These are phyloP conservation scores for Falco biarmicus DNA, from an alignment of 2,797 vertebrate genomes.

Conservation along the genomic window DNA sequence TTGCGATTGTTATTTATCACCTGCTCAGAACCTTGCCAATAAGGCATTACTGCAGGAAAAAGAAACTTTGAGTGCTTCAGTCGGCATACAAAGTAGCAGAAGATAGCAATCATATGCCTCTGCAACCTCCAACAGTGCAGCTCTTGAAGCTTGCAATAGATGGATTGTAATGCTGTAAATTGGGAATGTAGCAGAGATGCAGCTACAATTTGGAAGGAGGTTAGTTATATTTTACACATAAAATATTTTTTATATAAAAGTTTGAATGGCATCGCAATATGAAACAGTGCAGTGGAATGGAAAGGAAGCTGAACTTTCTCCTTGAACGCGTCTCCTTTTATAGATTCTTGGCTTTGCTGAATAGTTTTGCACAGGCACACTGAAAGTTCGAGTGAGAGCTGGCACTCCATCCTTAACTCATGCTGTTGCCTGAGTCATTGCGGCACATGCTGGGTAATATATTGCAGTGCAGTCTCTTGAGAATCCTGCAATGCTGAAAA, in stretches of 20 bases:
- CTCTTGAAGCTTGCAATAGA: not conserved
- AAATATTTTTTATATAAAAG: not conserved
- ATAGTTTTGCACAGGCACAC: conserved; percentile 10
- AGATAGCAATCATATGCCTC: not conserved
- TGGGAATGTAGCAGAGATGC: not conserved
- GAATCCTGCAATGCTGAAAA: conserved; percentile 38
- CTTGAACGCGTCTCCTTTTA: conserved; percentile 22
- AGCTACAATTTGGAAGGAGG: not conserved
- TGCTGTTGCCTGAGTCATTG: conserved; percentile 56
- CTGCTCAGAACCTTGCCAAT: not conserved
- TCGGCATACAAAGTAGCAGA: not conserved
- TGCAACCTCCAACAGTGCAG: not conserved
- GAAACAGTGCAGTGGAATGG: not conserved
- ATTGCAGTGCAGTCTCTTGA: conserved; percentile 23
- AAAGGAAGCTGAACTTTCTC: not conserved
- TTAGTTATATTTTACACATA: not conserved
- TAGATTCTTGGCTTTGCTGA: conserved; percentile 28
- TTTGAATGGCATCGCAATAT: not conserved
- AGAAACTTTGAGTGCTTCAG: not conserved
- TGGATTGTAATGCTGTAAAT: not conserved
- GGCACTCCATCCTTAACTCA: not conserved
- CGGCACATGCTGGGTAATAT: not conserved
- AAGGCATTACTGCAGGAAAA: not conserved
- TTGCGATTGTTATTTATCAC: not conserved
- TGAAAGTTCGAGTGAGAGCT: not conserved